Evolutionary conservation across 2,797 vertebrate species (phyloP), one percentile per base, ranked within the genome.

Genomic region (Helarctos malayanus): DNA sequence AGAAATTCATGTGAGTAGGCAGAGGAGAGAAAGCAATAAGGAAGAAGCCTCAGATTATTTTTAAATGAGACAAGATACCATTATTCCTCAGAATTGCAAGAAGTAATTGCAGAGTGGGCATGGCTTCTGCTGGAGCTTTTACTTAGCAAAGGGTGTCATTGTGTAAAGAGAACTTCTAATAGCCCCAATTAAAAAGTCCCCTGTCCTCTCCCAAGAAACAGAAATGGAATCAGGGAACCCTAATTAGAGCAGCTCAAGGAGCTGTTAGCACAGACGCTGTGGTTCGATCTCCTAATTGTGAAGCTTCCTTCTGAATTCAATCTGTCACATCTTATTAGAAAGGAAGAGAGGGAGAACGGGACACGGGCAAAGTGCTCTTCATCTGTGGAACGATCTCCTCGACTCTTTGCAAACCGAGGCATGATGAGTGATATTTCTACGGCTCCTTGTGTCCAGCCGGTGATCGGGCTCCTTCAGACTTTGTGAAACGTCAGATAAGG

Each of bases 41-140:
- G 95, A 91, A 95, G 88, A 83, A 92, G 81, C 35, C 85, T 91
- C 61, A 47, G 93, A 82, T 96, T 98, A 97, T 97, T 98, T 98
- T 98, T 97, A 98, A 98, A 96, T 49, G 92, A 97, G 97, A 96
- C 98, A 97, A 96, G 97, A 84, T 97, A 95, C 93, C 82, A 97
- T 98, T 98, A 97, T 92, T 97, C 68, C 94, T 97, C 79, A 54
- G 95, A 97, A 97, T n/a, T 75, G 92, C 91, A 88, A 87, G 97
- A 93, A 79, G 93, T 97, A 98, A 97, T 97, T 97, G 95, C 59
- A 95, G 92, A 96, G 96, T 86, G 88, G 97, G 96, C 61, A 35
- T 27, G 84, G 75, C 84, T 94, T 95, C 88, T 59, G 23, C 69
- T 9, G 88, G 90, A 82, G 52, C 35, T 93, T 94, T 93, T 76